Base-by-base conservation (phyloP, 2,113 vertebrate genomes). In the Pseudonaja textilis region DNA sequence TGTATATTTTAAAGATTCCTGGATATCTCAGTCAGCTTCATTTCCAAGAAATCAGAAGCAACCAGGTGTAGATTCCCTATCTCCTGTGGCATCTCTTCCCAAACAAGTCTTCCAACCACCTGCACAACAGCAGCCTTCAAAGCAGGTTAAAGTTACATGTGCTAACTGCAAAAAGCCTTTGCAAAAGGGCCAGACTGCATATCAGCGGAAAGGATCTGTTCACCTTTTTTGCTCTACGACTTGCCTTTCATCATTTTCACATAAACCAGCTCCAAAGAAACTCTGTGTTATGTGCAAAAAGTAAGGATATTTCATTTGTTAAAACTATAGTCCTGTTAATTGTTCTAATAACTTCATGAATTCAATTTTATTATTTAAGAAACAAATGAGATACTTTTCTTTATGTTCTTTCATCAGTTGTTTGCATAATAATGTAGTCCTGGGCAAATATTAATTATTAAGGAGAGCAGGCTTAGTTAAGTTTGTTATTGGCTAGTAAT, bases 281-380 rank as follows among this genome's bases (percentile, higher is more conserved):
- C 99, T 98, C 96, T 99, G 99, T 98, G 99, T 99, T 97, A 99
- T 99, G 98, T 99, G 99, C 97, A 99, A 99, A 98, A 99, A 99
- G 99, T 99, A 98, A 98, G 98, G 8, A 61, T 92, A 4, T 85
- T 45, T 89, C 29, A 29, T n/a, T 54, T 20, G 81, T 16, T 89
- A 57, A 85, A 25, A 81, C n/a, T 39, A 7, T 74, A 45, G 69
- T 93, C 52, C 5, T 47, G 2, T 50, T 89, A 18, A 39, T 10
- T 74, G 10, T 25, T 89, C 34, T 18, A 16, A 92, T 23, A 42
- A 74, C 61, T 90, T 11, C 55, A 22, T 88, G 50, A 88, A 92
- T 45, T 92, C 16, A 26, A 12, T 90, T 56, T 56, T 55, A 42
- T n/a, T 42, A 52, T 87, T 88, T 52, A 25, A n/a, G 26, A 64